Evolutionary conservation across 2,888 invertebrate species (phyloP).

Genomic region (Unio pictorum): DNA sequence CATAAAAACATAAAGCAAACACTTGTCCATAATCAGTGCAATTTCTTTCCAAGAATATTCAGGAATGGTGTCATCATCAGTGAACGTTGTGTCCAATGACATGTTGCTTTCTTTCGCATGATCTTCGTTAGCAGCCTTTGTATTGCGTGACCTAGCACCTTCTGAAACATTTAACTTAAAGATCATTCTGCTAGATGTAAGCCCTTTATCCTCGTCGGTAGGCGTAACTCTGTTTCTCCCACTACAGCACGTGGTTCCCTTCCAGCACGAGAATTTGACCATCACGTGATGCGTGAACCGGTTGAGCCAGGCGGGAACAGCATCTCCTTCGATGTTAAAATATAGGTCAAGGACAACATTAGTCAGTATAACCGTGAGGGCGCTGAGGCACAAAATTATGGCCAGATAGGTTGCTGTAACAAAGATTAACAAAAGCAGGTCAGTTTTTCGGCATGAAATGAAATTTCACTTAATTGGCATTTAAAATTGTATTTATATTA

Average conservation of each 20-base stretch:
- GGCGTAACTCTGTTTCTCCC: no score
- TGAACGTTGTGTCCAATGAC: no score
- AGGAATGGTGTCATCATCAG: no score
- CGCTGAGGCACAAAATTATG: slow-evolving; percentile 12
- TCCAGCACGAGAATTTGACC: no score
- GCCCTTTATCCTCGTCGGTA: no score
- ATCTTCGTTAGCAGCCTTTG: no score
- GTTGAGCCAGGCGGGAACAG: not conserved
- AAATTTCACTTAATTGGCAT: not conserved
- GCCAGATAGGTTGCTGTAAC: slow-evolving; percentile 24
- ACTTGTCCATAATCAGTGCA: slow-evolving; percentile 23
- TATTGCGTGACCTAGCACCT: no score
- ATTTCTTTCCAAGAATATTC: slow-evolving; percentile 28
- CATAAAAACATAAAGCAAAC: slow-evolving; percentile 26
- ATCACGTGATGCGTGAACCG: not conserved
- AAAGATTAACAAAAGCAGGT: not conserved
- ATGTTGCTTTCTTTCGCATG: no score
- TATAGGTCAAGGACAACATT: slow-evolving; percentile 20
- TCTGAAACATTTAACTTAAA: no score
- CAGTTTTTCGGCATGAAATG: not conserved
- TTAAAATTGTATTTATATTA: no score
- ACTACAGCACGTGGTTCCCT: no score
- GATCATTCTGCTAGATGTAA: no score
- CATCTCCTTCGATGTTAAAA: slow-evolving; percentile 6
- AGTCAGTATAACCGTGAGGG: slow-evolving; percentile 21